These are phyloP conservation scores for Eupithecia exiguata DNA, from an alignment of 2,888 invertebrate genomes.

Conservation along the genomic window DNA sequence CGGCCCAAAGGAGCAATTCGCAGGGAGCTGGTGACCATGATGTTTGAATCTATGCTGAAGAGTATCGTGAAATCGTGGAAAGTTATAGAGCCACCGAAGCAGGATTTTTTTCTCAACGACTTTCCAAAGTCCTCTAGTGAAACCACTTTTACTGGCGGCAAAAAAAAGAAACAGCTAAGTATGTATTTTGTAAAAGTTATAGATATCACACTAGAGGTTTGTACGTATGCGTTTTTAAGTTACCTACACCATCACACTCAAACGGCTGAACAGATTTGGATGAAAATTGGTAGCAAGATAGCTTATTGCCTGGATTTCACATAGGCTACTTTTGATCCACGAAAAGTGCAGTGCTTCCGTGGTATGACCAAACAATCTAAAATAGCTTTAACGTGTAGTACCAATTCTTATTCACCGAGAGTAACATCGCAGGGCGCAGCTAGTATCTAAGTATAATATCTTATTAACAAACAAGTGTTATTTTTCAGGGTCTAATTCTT, in stretches of 20 bases:
- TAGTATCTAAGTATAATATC: not conserved
- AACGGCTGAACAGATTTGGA: not conserved
- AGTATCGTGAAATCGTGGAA: slow-evolving; percentile 72
- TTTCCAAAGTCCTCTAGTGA: slow-evolving; percentile 60
- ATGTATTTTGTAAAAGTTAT: not conserved
- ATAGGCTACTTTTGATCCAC: no score
- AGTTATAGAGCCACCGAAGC: slow-evolving; percentile 54
- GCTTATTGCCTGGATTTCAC: no score
- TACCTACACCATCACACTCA: not conserved
- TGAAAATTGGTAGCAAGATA: not conserved
- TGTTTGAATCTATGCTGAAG: slow-evolving; percentile 74
- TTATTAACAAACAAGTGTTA: not conserved
- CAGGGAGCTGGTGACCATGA: slow-evolving; percentile 66
- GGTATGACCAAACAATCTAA: no score
- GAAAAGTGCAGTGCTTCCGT: no score
- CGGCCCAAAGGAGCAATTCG: slow-evolving; percentile 61
- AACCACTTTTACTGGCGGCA: slow-evolving; percentile 55
- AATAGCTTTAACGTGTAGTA: no score
- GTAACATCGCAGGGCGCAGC: not conserved
- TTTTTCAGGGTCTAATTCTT: not conserved
- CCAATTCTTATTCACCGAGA: not conserved
- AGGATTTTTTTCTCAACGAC: slow-evolving; percentile 46
- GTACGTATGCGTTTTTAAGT: not conserved
- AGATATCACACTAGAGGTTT: not conserved
- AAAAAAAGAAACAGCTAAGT: slow-evolving; percentile 52